Evolutionary conservation across 1,140 invertebrate species (phyloP).

Genomic region (Drosophila navojoa): DNA sequence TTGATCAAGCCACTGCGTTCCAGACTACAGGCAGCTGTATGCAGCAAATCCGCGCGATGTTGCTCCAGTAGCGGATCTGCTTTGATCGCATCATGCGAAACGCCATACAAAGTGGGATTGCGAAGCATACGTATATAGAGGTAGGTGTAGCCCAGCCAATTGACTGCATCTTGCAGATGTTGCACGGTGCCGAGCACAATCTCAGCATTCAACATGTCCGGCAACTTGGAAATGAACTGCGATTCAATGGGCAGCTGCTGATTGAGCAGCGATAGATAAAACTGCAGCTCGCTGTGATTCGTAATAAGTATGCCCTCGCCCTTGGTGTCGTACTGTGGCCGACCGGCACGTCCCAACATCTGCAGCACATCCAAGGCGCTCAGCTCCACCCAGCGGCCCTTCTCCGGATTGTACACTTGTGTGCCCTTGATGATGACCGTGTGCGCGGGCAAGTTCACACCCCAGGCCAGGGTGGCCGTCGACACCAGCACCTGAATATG

Average conservation of each 20-base stretch:
- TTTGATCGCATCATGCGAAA: constrained; percentile 91
- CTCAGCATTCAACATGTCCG: constrained; percentile 99
- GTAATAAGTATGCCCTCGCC: constrained; percentile 99
- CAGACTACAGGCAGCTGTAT: constrained; percentile 96
- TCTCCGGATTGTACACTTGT: constrained; percentile 99
- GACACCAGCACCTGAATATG: constrained; percentile 99
- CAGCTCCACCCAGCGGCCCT: constrained; percentile 98
- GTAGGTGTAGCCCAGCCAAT: constrained; percentile 98
- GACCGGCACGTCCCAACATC: constrained; percentile 98
- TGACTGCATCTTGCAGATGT: constrained; percentile 96
- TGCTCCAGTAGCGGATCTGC: constrained; percentile 94
- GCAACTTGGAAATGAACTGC: constrained; percentile 92
- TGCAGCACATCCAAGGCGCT: constrained; percentile 98
- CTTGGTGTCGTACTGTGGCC: constrained; percentile 99
- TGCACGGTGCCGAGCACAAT: constrained; percentile 98
- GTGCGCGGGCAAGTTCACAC: constrained; percentile 99
- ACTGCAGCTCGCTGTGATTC: constrained; percentile 99
- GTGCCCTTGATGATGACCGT: constrained; percentile 99
- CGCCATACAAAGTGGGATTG: constrained; percentile 94
- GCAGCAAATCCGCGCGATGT: constrained; percentile 97
- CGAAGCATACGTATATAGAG: constrained; percentile 96
- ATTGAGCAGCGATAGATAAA: constrained; percentile 98
- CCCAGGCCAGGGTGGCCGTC: constrained; percentile 99
- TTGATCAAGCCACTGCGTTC: constrained; percentile 97
- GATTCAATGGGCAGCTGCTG: constrained; percentile 97